phyloP scores from a whole-genome alignment of 2,888 invertebrate species.

The Rhingia campestris region DNA sequence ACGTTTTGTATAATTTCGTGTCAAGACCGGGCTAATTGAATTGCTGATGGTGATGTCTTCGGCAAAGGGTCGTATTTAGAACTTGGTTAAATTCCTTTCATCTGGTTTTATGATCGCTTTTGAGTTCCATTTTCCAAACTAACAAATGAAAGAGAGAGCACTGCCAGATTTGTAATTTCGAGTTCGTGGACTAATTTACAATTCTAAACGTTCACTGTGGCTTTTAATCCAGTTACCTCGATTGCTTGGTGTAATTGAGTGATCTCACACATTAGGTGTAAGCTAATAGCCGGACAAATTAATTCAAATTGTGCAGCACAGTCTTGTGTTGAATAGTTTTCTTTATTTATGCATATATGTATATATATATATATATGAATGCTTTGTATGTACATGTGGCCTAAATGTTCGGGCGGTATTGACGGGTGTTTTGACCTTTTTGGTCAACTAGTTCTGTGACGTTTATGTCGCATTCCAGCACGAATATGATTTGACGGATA shows the following conservation, averaged over 20 bases:
- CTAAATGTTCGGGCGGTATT: slow-evolving; percentile 32
- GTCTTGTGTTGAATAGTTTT: slow-evolving; percentile 20
- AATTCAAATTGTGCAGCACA: slow-evolving; percentile 58
- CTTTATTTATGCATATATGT: neutral
- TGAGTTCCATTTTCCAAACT: slow-evolving; percentile 18
- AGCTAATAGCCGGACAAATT: slow-evolving; percentile 61
- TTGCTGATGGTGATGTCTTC: slow-evolving; percentile 27
- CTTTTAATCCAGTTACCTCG: slow-evolving; percentile 55
- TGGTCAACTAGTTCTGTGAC: slow-evolving; percentile 27
- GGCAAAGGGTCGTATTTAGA: slow-evolving; percentile 25
- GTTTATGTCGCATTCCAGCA: slow-evolving; percentile 54
- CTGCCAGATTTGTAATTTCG: slow-evolving; percentile 49
- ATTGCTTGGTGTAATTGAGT: slow-evolving; percentile 58
- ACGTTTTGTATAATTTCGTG: slow-evolving; percentile 54
- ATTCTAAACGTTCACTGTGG: slow-evolving; percentile 47
- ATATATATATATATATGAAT: no score
- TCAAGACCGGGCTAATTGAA: slow-evolving; percentile 66
- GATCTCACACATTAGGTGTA: slow-evolving; percentile 61
- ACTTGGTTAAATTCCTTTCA: slow-evolving; percentile 29
- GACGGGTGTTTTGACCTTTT: slow-evolving; percentile 52
- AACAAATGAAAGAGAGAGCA: slow-evolving; percentile 11
- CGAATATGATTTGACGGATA: slow-evolving; percentile 39
- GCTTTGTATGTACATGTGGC: neutral
- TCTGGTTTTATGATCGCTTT: slow-evolving; percentile 1
- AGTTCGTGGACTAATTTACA: slow-evolving; percentile 58